Base-by-base conservation (phyloP, 1,140 invertebrate genomes). In the Brachystomella parvula region DNA sequence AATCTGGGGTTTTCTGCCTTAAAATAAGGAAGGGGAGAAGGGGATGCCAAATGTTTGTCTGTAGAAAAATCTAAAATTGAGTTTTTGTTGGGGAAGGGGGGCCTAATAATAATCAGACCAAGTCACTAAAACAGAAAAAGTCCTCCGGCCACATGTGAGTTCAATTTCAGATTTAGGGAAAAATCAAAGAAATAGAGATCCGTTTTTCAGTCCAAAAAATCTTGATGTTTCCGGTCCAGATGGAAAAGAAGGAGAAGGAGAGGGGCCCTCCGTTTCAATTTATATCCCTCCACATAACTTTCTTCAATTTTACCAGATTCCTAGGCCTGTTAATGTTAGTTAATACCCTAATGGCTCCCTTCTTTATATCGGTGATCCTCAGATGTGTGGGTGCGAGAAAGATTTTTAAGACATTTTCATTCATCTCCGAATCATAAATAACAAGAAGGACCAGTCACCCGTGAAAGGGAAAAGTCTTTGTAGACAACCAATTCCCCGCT, bases 151-250 rank as follows among this genome's bases (percentile, higher is more conserved):
- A 39, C 60, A 62, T 39, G 31, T 39, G 60, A 12, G 24, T 6
- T 26, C 15, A 60, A 44, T 62, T 62, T 26, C 44, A 3, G 15
- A 62, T 69, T 66, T 67, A 61, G 68, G 71, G 66, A 56, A 70
- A 70, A 68, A 47, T 70, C 56, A 53, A 65, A 47, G n/a, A n/a
- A n/a, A n/a, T n/a, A n/a, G n/a, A n/a, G 29, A 65, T 64, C 65
- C 3, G 24, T 53, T 53, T 69, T 71, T 67, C 39, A 61, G 62
- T 65, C 60, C 67, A 69, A 72, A n/a, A 69, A 70, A 67, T 72
- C 68, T 53, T 15, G 9, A 47, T 63, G 68, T 68, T 69, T 72
- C 71, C 71, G 71, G 71, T 72, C 68, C 71, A 72, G 68, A 72
- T 72, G 71, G 66, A 69, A 64, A 44, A 53, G 26, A 63, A 29